These are phyloP conservation scores for Nothobranchius kuhntae DNA, from an alignment of 2,113 vertebrate species.

Conservation along the genomic window DNA sequence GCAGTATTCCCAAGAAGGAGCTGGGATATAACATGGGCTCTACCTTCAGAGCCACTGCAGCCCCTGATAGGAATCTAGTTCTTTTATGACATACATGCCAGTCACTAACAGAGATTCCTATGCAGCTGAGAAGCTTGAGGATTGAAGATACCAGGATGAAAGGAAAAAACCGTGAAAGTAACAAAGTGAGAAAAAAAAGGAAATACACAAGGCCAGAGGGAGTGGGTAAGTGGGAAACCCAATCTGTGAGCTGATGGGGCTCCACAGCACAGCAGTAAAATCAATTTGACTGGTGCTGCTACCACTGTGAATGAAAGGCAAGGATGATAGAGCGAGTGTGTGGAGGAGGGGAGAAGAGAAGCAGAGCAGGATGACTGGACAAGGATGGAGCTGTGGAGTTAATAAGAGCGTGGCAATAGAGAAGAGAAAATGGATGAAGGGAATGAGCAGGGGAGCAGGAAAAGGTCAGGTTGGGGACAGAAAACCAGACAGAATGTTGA, in stretches of 20 bases:
- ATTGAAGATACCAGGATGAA: constrained; percentile 8
- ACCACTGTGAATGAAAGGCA: constrained; percentile 63
- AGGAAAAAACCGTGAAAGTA: constrained; percentile 26
- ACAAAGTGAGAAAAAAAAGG: constrained; percentile 27
- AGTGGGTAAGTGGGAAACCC: constrained; percentile 65
- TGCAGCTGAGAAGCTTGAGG: neutral
- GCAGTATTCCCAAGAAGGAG: no score
- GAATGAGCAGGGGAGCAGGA: constrained; percentile 33
- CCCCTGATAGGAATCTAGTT: no score
- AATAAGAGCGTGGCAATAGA: constrained; percentile 38
- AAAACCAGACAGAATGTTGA: constrained; percentile 7
- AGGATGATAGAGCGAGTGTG: constrained; percentile 57
- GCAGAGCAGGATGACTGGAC: constrained; percentile 47
- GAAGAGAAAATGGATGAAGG: constrained; percentile 37
- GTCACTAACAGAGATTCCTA: neutral
- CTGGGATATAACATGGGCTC: no score
- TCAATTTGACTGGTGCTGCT: constrained; percentile 75
- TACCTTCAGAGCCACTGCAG: no score
- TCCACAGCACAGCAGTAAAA: constrained; percentile 72
- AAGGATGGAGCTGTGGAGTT: constrained; percentile 56
- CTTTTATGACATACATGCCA: neutral
- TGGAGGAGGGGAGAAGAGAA: constrained; percentile 36
- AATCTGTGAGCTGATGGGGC: constrained; percentile 72
- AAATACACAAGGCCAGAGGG: constrained; percentile 49
- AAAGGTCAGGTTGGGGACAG: constrained; percentile 57